Evolutionary conservation across 2,888 invertebrate species (phyloP).

Genomic region (Tenthredo mesomela): DNA sequence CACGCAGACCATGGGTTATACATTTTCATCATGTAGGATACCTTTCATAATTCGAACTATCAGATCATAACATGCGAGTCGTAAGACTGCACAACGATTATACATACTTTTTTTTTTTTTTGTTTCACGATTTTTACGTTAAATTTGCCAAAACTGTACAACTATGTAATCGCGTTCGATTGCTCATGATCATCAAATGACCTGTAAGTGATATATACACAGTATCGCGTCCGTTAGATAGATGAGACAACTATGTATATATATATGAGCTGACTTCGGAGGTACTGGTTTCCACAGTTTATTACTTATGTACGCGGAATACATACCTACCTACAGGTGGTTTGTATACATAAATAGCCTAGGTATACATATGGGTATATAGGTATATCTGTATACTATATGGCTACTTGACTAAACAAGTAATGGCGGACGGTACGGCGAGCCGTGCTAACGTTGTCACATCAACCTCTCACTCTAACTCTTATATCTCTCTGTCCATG

Average conservation of each 20-base stretch:
- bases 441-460: slow-evolving; percentile 35
- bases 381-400: slow-evolving; percentile 35
- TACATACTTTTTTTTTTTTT: no score
- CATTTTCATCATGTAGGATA: neutral
- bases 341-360: neutral
- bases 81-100: neutral
- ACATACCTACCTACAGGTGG: slow-evolving; percentile 17
- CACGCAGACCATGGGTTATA: neutral
- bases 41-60: no score
- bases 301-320: slow-evolving; percentile 27
- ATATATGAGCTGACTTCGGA: neutral
- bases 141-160: no score
- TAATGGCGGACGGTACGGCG: slow-evolving; percentile 30
- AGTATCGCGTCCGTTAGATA: neutral
- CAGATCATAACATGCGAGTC: neutral
- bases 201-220: neutral
- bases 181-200: no score
- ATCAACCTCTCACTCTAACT: slow-evolving; percentile 37
- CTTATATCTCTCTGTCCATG: neutral
- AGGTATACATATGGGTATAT: neutral
- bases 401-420: slow-evolving; percentile 42
- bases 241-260: neutral
- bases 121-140: no score
- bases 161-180: no score
- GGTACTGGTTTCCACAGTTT: slow-evolving; percentile 30